Evolutionary conservation across 2,888 invertebrate species (phyloP).

Genomic region (Bembecia ichneumoniformis): DNA sequence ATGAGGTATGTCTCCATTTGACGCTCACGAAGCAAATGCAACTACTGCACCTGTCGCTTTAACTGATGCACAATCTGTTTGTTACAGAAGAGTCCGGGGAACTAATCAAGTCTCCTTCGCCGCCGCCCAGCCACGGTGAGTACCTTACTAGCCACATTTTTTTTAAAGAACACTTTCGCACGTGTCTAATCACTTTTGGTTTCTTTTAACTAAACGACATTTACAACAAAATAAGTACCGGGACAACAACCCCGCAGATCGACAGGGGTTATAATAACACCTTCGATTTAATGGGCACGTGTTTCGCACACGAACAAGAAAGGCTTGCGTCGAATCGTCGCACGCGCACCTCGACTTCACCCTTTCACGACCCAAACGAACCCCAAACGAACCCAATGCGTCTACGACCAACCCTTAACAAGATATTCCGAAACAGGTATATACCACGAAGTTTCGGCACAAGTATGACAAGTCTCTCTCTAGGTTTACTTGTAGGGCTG

Average conservation of each 20-base stretch:
- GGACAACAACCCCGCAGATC: too few relatives aligned
- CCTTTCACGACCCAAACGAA: background rate
- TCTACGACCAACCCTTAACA: background rate
- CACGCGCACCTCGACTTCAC: background rate
- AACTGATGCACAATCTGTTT: slow-evolving; percentile 13
- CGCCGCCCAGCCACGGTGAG: slow-evolving; percentile 83
- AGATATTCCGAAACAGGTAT: too few relatives aligned
- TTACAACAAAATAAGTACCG: too few relatives aligned
- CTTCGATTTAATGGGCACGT: background rate
- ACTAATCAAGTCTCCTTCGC: slow-evolving; percentile 84
- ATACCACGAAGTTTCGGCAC: too few relatives aligned
- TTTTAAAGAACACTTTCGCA: background rate
- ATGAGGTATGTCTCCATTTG: slow-evolving; percentile 23
- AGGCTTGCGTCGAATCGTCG: background rate
- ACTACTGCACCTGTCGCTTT: background rate
- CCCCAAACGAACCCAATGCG: background rate
- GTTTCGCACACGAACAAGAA: background rate
- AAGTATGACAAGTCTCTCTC: too few relatives aligned
- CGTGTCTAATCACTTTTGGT: too few relatives aligned
- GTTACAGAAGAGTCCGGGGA: slow-evolving; percentile 71
- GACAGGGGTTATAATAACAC: too few relatives aligned
- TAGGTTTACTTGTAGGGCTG: too few relatives aligned
- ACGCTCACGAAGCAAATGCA: too few relatives aligned
- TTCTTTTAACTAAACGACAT: too few relatives aligned
- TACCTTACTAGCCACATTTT: slow-evolving; percentile 15